Evolutionary conservation across 2,797 vertebrate species (phyloP).

Genomic region (Enteromius radiatus): DNA sequence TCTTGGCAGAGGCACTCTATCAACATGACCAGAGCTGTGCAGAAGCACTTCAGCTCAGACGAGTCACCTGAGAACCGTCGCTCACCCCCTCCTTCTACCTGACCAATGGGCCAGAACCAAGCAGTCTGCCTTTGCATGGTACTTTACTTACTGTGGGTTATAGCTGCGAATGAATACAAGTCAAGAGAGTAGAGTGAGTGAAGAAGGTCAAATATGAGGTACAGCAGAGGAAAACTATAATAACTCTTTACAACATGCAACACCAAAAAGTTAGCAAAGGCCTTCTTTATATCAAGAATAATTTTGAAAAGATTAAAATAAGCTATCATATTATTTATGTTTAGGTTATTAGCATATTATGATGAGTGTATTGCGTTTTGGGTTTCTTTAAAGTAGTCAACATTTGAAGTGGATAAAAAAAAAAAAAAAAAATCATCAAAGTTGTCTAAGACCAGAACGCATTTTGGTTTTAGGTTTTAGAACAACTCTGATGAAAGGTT

Average conservation of each 20-base stretch:
- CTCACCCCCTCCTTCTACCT: conserved; percentile 42
- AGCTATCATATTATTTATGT: background rate
- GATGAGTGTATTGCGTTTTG: background rate
- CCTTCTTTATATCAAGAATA: background rate
- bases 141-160: conserved; percentile 22
- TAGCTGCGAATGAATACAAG: conserved; percentile 60
- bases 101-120: conserved; percentile 54
- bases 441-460: no score
- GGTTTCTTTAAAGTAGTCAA: background rate
- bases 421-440: no score
- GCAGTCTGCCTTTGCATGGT: conserved; percentile 47
- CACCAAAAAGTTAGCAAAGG: background rate
- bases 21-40: conserved; percentile 66
- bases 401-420: no score
- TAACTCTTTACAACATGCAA: background rate
- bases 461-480: no score
- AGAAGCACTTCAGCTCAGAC: conserved; percentile 55
- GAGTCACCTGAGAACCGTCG: conserved; percentile 68
- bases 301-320: background rate
- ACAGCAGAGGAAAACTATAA: background rate
- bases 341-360: background rate
- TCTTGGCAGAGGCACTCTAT: conserved; percentile 74
- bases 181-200: conserved; percentile 63
- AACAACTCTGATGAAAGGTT: no score
- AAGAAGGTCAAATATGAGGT: conserved; percentile 23